These are phyloP conservation scores for Scaptomyza caliginosa DNA, from an alignment of 2,888 invertebrate genomes.

Conservation along the genomic window DNA sequence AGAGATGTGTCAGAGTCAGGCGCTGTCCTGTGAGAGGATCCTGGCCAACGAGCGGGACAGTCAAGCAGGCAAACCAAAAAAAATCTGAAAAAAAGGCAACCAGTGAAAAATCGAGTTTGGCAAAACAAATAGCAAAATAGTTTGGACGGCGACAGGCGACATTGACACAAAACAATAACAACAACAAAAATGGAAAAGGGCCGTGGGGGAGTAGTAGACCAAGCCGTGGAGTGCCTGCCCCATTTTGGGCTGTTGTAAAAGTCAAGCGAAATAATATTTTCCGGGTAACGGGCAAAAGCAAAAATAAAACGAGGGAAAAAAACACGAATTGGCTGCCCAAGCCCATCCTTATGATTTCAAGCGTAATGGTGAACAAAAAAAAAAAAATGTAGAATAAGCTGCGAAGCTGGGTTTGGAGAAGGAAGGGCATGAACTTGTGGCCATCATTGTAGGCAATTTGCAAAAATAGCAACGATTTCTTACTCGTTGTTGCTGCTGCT, in stretches of 20 bases:
- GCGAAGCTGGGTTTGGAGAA: constrained; percentile 5
- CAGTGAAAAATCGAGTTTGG: constrained; percentile 79
- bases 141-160: constrained; percentile 63
- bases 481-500: constrained; percentile 1
- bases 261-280: constrained; percentile 81
- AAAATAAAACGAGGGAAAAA: constrained; percentile 19
- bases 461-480: constrained; percentile 77
- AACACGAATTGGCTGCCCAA: constrained; percentile 38
- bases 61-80: constrained; percentile 57
- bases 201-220: background rate
- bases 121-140: constrained; percentile 79
- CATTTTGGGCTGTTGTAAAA: constrained; percentile 71
- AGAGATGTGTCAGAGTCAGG: constrained; percentile 72
- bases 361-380: constrained; percentile 62
- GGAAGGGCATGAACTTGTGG: constrained; percentile 64
- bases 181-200: constrained; percentile 37
- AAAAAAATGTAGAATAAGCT: no score
- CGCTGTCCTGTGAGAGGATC: constrained; percentile 24
- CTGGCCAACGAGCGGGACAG: constrained; percentile 38
- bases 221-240: constrained; percentile 22
- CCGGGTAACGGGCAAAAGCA: constrained; percentile 70
- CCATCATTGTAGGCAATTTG: constrained; percentile 78
- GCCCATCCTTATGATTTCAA: constrained; percentile 28
- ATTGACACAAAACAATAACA: constrained; percentile 56
- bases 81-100: constrained; percentile 51